A percentile compares a stretch with the other conserved stretches of the same genome.
phyloP scores from a whole-genome alignment of 2,797 vertebrate genomes.

The Streptopelia turtur region DNA sequence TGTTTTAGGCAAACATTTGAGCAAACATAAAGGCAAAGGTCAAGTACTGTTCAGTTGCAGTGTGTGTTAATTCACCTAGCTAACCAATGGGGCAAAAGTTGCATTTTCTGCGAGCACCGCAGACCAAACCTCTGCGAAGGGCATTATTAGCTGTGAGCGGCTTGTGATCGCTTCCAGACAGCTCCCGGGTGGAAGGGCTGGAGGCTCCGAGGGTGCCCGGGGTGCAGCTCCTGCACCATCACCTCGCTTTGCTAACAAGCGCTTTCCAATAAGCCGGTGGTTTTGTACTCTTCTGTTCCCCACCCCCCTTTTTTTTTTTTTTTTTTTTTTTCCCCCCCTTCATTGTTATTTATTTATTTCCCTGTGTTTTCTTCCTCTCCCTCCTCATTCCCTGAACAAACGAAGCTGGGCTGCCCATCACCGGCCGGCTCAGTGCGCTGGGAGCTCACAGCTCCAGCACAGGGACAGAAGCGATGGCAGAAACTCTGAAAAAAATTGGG shows the following conservation, averaged over 20 bases:
- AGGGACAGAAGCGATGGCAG: not conserved
- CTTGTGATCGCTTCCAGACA: constrained; percentile 20
- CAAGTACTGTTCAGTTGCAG: constrained; percentile 97
- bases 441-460: not conserved
- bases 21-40: constrained; percentile 97
- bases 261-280: not conserved
- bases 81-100: constrained; percentile 91
- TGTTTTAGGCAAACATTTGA: constrained; percentile 98
- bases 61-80: constrained; percentile 94
- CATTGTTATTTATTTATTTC: not conserved
- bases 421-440: not conserved
- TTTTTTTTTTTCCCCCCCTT: fast-evolving
- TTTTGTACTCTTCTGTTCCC: not conserved
- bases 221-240: not conserved
- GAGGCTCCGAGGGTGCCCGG: not conserved
- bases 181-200: constrained; percentile 29
- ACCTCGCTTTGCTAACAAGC: not conserved
- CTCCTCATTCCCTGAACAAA: not conserved
- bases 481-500: not conserved
- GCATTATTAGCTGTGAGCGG: constrained; percentile 54
- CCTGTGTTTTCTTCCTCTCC: not conserved
- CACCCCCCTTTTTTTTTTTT: too few relatives aligned
- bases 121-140: constrained; percentile 62
- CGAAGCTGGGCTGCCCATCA: not conserved
- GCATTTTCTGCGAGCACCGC: constrained; percentile 77